Evolutionary conservation across 2,797 vertebrate species (phyloP), one percentile per base, ranked within the genome.

Genomic region (Xerus rutilus): DNA sequence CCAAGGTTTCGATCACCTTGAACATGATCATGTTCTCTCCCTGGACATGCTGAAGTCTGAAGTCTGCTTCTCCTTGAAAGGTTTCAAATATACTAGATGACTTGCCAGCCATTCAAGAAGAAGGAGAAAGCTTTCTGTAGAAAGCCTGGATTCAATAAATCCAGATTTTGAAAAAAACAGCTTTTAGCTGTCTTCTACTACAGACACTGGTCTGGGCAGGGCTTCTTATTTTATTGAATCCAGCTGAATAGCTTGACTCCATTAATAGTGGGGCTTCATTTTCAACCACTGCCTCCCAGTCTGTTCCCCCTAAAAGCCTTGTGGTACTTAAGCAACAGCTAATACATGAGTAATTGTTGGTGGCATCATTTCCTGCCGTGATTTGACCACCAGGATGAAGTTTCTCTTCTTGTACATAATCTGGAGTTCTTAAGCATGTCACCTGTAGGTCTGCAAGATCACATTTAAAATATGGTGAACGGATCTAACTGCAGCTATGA

Each of bases 141-240:
- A 97, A 97, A 98, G 96, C 96, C 98, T 98, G 98, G 98, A 98
- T 98, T 98, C 98, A 99, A 98, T 98, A 98, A 98, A 98, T 96
- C 70, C 78, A 96, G 96, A 70, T 97, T 98, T 98, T 94, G 93
- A 62, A 89, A 89, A 97, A 96, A 90, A 85, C 59, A 97, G 94
- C 89, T 96, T 92, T 96, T 96, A 97, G 95, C 97, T 67, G 93
- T 98, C 96, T 98, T 98, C 97, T 95, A 64, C 98, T 96, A 93
- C 97, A 97, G 97, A 98, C 96, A 96, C 90, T 1, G 0, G 94
- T 96, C 97, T 97, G 98, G 97, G 97, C 98, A 98, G 95, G 97
- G 95, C 96, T 96, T 93, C 97, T 97, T 96, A 95, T 97, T 98
- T 98, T 98, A 98, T 98, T 98, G 97, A 98, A 98, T 98, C 97